Evolutionary conservation across 2,888 invertebrate genomes (phyloP).

Genomic region (Diaperis boleti): DNA sequence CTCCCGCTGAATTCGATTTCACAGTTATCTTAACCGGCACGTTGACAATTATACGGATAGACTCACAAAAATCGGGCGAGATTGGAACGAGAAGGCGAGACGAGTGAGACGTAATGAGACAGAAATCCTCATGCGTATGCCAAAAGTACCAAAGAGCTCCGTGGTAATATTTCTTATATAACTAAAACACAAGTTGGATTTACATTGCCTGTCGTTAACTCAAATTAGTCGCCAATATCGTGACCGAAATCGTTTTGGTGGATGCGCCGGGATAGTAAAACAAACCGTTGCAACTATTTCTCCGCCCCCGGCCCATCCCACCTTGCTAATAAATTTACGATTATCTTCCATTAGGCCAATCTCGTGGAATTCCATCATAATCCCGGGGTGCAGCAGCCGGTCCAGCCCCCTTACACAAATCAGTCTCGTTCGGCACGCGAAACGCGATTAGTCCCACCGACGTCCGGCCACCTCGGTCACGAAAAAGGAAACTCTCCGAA

Average conservation of each 20-base stretch:
- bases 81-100: too few relatives aligned
- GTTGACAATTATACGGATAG: conserved; percentile 16
- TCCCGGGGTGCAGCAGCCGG: conserved; percentile 21
- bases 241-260: too few relatives aligned
- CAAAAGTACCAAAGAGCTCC: too few relatives aligned
- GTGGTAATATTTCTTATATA: too few relatives aligned
- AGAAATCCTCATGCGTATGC: too few relatives aligned
- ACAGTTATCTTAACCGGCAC: conserved; percentile 13
- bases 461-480: conserved; percentile 6
- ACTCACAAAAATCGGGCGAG: background rate
- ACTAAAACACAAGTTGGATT: too few relatives aligned
- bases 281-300: background rate
- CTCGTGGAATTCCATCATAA: conserved; percentile 23
- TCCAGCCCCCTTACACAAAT: conserved; percentile 31
- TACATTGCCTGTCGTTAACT: too few relatives aligned
- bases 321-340: conserved; percentile 7
- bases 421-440: conserved; percentile 32
- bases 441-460: conserved; percentile 21
- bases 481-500: conserved; percentile 18
- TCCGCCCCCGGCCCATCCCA: background rate
- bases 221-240: too few relatives aligned
- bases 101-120: too few relatives aligned
- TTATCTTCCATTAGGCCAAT: conserved; percentile 2
- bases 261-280: background rate
- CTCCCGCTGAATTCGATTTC: conserved; percentile 28